A percentile compares a stretch with the other conserved stretches of the same genome.
Evolutionary conservation across 2,113 vertebrate species (phyloP).

Genomic region (Astur gentilis): DNA sequence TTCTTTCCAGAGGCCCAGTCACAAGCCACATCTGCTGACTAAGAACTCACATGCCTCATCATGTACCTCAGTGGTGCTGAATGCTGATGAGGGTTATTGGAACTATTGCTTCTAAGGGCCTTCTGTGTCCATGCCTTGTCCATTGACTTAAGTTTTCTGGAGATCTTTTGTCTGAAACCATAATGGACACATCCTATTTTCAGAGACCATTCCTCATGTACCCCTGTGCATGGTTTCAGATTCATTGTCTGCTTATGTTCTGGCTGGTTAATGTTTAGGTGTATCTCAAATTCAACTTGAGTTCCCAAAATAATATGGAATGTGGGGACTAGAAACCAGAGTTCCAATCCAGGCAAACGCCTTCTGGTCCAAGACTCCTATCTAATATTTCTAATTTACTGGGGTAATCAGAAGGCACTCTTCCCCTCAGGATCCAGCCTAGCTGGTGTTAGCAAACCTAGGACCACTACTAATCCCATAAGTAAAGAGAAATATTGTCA

Average conservation of each 20-base stretch:
- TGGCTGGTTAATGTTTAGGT: background rate
- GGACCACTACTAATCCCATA: background rate
- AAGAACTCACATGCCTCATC: accelerated
- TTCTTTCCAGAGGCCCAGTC: background rate
- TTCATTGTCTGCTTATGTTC: background rate
- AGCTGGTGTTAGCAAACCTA: background rate
- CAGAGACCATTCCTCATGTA: background rate
- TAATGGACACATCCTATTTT: background rate
- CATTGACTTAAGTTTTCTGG: background rate
- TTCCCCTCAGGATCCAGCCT: background rate
- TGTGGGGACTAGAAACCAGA: background rate
- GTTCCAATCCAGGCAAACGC: background rate
- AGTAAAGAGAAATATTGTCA: background rate
- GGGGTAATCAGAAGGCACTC: background rate
- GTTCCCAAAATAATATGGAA: background rate
- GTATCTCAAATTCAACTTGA: background rate
- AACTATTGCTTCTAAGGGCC: background rate
- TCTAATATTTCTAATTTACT: background rate
- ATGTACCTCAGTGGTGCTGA: background rate
- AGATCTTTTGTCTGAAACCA: background rate
- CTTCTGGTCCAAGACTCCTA: background rate
- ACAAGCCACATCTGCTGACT: background rate
- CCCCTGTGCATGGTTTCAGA: background rate
- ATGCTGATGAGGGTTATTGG: background rate
- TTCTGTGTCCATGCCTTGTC: background rate